Evolutionary conservation across 2,797 vertebrate genomes (phyloP).

Genomic region (Petrocephalus schoutedeni): DNA sequence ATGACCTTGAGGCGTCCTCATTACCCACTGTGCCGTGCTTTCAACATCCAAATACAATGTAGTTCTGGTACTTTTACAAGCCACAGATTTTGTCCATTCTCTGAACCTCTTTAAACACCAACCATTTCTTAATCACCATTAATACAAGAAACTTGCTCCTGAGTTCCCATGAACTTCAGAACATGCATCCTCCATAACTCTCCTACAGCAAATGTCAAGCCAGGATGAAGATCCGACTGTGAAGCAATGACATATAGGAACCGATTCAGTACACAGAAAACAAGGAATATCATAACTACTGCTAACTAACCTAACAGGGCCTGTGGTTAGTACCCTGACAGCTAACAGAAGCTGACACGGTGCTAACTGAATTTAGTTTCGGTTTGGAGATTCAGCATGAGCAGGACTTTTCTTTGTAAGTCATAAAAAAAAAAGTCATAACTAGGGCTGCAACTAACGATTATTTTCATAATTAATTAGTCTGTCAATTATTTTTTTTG

Average conservation of each 20-base stretch:
- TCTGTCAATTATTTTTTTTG: no score
- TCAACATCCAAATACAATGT: background rate
- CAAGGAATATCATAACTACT: background rate
- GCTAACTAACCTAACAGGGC: background rate
- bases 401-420: background rate
- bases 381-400: background rate
- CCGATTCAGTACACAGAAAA: background rate
- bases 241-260: background rate
- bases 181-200: background rate
- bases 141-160: background rate
- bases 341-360: background rate
- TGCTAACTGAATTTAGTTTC: background rate
- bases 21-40: background rate
- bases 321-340: background rate
- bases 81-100: background rate
- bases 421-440: no score
- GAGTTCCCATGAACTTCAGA: background rate
- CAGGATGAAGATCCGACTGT: background rate
- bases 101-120: background rate
- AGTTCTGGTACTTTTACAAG: background rate
- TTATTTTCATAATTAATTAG: no score
- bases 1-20: background rate
- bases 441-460: no score
- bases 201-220: background rate
- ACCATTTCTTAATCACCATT: background rate